phyloP scores from a whole-genome alignment of 92 coral and sea anemone species.

The Epizoanthus scotinus region DNA sequence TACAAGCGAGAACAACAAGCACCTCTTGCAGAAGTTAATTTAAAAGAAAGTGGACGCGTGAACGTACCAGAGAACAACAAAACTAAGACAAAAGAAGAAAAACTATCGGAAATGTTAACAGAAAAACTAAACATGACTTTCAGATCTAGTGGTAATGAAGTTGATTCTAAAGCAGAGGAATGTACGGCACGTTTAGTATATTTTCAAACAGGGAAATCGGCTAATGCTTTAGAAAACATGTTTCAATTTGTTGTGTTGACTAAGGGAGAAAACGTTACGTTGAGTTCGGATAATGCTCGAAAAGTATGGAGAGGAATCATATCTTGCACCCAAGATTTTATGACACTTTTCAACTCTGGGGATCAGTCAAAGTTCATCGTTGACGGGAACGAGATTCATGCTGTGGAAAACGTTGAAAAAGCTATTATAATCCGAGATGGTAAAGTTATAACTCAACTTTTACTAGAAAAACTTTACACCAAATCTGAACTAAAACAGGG shows the following conservation, averaged over 20 bases:
- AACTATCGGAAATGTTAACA: background rate
- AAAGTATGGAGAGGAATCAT: slow-evolving; percentile 4
- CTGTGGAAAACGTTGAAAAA: background rate
- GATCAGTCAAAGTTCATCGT: background rate
- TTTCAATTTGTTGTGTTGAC: slow-evolving; percentile 17
- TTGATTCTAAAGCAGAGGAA: background rate
- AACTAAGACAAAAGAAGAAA: slow-evolving; percentile 2
- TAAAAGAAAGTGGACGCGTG: background rate
- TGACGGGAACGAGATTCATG: background rate
- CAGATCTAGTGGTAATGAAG: background rate
- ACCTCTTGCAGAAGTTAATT: background rate
- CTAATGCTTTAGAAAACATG: slow-evolving; percentile 15
- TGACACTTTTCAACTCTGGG: slow-evolving; percentile 9
- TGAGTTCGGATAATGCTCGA: background rate
- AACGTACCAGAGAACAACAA: background rate
- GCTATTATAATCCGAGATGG: slow-evolving; percentile 11
- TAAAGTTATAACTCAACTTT: slow-evolving; percentile 1
- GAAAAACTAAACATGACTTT: background rate
- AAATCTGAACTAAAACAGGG: background rate
- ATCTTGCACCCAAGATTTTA: background rate
- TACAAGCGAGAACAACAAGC: background rate
- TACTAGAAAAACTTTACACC: background rate
- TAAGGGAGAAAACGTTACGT: background rate
- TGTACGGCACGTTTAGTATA: slow-evolving; percentile 11
- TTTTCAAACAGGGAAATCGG: slow-evolving; percentile 17